A percentile compares a stretch with the other conserved stretches of the same genome.
These are phyloP conservation scores for Selene dorsalis DNA, from an alignment of 2,797 vertebrate species.

Conservation along the genomic window DNA sequence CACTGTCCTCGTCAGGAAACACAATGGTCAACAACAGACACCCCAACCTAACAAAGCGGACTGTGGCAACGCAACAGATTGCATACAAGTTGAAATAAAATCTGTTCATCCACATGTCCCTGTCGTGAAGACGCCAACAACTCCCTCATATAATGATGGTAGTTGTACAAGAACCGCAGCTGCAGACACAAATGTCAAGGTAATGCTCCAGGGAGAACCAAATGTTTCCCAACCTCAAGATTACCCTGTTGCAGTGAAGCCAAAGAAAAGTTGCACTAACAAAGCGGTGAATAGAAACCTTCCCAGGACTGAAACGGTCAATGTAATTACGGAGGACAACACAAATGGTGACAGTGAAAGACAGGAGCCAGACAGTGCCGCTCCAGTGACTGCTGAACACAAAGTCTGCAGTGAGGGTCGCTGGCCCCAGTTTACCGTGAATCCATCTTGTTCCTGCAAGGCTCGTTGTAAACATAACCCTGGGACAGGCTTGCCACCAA, in stretches of 20 bases:
- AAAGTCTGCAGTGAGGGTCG: background rate
- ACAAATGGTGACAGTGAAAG: background rate
- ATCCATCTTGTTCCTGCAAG: slow-evolving; percentile 71
- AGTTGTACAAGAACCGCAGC: background rate
- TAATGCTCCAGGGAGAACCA: background rate
- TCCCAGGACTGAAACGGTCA: background rate
- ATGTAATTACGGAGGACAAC: background rate
- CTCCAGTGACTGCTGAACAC: background rate
- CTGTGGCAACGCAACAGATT: background rate
- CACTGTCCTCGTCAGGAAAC: background rate
- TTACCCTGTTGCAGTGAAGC: background rate
- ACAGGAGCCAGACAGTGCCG: background rate
- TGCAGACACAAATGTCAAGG: background rate
- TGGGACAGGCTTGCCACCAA: slow-evolving; percentile 66
- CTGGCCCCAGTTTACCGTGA: slow-evolving; percentile 79
- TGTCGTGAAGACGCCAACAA: background rate
- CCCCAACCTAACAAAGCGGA: background rate
- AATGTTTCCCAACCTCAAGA: background rate
- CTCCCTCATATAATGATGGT: background rate
- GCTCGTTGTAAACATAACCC: background rate
- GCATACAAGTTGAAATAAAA: background rate
- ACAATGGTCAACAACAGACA: background rate
- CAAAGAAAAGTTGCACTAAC: slow-evolving; percentile 9
- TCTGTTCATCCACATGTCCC: background rate
- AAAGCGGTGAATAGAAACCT: background rate